Percentiles rank a stretch among this genome's conserved stretches.
phyloP scores from a whole-genome alignment of 2,113 vertebrate genomes.

The Cyprinodon brontotheroides region DNA sequence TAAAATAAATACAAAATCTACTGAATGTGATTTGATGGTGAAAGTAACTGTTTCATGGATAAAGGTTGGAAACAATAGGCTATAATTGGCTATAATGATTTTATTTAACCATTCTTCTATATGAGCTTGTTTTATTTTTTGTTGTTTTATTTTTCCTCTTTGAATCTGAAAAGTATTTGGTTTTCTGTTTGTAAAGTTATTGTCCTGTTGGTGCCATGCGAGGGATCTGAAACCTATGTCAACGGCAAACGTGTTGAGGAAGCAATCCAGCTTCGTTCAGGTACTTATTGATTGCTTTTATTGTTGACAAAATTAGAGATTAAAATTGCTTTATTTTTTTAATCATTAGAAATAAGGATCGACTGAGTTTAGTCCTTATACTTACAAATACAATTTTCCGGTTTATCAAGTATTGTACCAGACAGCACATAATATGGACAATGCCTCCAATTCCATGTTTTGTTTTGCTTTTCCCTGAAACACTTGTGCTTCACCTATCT shows the following conservation, averaged over 20 bases:
- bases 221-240: conserved; percentile 95
- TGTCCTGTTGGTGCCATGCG: conserved; percentile 93
- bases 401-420: neutral
- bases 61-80: neutral
- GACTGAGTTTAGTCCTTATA: no score
- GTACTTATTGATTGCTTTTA: conserved; percentile 66
- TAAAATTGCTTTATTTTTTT: neutral
- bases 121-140: neutral
- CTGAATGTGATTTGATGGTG: neutral
- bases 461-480: neutral
- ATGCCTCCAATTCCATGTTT: neutral
- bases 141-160: neutral
- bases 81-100: neutral
- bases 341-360: no score
- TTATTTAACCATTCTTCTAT: neutral
- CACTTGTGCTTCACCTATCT: conserved; percentile 7
- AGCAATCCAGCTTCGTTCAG: conserved; percentile 93
- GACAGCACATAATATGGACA: neutral
- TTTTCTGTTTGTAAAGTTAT: conserved; percentile 82
- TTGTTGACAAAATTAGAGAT: neutral
- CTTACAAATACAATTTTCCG: no score
- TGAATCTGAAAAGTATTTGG: neutral
- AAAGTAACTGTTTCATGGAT: neutral
- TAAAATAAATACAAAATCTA: neutral
- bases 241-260: conserved; percentile 94